Base-by-base conservation (phyloP, 1,140 invertebrate species). In the Grapholita molesta region DNA sequence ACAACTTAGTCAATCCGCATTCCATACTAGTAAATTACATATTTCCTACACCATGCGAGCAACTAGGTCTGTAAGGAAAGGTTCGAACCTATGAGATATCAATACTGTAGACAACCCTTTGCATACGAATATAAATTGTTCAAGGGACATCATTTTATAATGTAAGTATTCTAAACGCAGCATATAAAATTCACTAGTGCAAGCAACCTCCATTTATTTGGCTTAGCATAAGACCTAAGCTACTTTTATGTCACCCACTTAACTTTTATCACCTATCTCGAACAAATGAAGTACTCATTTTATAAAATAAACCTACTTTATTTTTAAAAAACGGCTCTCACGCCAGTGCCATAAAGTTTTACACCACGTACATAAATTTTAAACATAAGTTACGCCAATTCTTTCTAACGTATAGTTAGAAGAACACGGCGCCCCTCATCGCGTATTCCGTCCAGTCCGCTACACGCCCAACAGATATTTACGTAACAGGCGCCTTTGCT, bases 401-500 rank as follows among this genome's bases (percentile, higher is more conserved):
- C 73, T 67, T 78, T 74, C 68, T 55, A 78, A 78, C 83, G 85
- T 84, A 84, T 77, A 81, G 79, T 82, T 82, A 83, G 77, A 80
- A 66, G 64, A 86, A 85, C 80, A 85, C 80, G 78, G 80, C 66
- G 15, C 85, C 82, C 85, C 89, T 89, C 84, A 88, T 89, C 85
- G 80, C 78, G 82, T 91, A 91, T 89, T 89, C 89, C 80, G 82
- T 84, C 83, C 87, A 81, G 89, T 89, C 89, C 89, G 80, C 85
- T 85, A 89, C 86, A 89, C 89, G 83, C 87, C 87, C 81, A 82
- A 79, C 79, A 84, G 82, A 85, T 89, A 88, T 91, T 89, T 89
- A 89, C 85, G 86, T 89, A 89, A 88, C 85, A 89, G 81, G 82
- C 87, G 85, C 77, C 83, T 83, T 77, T 79, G 77, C 83, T 85